These are phyloP conservation scores for Esperia sulphurella DNA, from an alignment of 2,888 invertebrate genomes.

Conservation along the genomic window DNA sequence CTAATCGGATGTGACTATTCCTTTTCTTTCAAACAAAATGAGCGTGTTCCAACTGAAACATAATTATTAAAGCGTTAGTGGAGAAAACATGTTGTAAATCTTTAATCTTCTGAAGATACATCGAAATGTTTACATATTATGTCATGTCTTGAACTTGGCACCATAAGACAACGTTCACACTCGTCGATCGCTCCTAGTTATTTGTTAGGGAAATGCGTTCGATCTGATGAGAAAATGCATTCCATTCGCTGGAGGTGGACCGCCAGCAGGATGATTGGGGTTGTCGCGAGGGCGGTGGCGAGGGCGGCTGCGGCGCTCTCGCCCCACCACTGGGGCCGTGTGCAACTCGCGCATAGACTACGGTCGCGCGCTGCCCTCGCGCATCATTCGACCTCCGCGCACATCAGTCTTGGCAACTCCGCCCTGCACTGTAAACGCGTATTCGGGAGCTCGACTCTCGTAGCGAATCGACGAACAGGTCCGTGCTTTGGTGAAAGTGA, in stretches of 20 bases:
- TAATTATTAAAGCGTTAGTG: not conserved
- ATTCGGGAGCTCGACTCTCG: constrained; percentile 74
- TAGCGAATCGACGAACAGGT: constrained; percentile 78
- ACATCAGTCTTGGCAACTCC: constrained; percentile 72
- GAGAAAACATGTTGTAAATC: not conserved
- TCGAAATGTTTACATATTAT: constrained; percentile 6
- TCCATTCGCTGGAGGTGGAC: constrained; percentile 19
- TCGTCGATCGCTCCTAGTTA: not conserved
- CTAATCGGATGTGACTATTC: no score
- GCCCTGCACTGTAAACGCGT: constrained; percentile 73
- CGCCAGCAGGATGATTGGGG: constrained; percentile 27
- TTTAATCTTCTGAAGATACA: not conserved
- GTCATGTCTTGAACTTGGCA: constrained; percentile 11
- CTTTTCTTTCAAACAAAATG: not conserved
- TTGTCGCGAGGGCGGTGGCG: constrained; percentile 37
- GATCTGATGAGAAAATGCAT: not conserved
- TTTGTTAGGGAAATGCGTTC: not conserved
- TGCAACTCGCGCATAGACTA: constrained; percentile 76
- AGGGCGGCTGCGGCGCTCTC: constrained; percentile 34
- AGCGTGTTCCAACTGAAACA: not conserved
- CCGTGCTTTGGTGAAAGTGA: constrained; percentile 70
- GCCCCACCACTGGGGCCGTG: constrained; percentile 77
- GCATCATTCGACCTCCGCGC: constrained; percentile 78
- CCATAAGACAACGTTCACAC: not conserved
- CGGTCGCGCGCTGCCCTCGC: constrained; percentile 65